Evolutionary conservation across 23 tunicate genomes (phyloP).

Genomic region (Styela clava): DNA sequence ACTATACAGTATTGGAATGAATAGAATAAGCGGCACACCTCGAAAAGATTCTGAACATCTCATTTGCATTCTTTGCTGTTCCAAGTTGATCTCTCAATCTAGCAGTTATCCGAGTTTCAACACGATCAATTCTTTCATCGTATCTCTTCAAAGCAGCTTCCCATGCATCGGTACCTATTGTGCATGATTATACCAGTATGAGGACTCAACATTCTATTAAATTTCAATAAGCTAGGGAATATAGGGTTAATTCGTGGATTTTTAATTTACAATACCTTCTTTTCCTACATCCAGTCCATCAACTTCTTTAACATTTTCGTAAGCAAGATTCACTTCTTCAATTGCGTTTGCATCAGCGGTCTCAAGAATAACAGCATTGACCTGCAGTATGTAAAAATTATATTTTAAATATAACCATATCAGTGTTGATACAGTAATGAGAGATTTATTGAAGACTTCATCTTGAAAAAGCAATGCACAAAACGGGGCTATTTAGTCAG

Average conservation of each 20-base stretch:
- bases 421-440: no score
- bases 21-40: no score
- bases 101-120: slow-evolving; percentile 90
- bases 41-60: slow-evolving; percentile 96
- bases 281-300: slow-evolving; percentile 91
- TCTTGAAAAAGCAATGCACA: no score
- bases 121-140: slow-evolving; percentile 94
- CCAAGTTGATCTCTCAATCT: slow-evolving; percentile 92
- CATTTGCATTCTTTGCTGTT: slow-evolving; percentile 94
- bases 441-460: no score
- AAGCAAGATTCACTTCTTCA: slow-evolving; percentile 93
- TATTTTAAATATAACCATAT: background rate
- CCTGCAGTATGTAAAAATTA: slow-evolving; percentile 5
- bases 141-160: slow-evolving; percentile 86
- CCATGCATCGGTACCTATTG: slow-evolving; percentile 58
- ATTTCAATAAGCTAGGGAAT: no score
- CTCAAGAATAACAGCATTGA: slow-evolving; percentile 42
- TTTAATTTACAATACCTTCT: no score
- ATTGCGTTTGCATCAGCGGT: slow-evolving; percentile 84
- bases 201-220: background rate
- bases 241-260: no score
- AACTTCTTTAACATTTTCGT: slow-evolving; percentile 89
- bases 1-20: no score
- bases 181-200: slow-evolving; percentile 19
- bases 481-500: no score